Evolutionary conservation across 2,888 invertebrate species (phyloP).

Genomic region (Spilarctia lutea): DNA sequence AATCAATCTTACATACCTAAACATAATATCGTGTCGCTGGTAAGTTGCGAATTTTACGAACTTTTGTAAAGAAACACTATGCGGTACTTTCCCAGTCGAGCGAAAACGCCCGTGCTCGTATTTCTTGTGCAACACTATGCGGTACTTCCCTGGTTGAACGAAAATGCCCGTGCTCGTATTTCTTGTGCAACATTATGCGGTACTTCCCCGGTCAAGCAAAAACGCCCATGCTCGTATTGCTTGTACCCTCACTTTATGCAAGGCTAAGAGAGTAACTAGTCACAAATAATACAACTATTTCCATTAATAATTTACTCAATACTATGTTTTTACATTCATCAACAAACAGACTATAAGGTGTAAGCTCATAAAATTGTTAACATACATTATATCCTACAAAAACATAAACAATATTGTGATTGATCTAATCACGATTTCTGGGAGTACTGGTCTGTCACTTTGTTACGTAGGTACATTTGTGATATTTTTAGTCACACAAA

Average conservation of each 20-base stretch:
- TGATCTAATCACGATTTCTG: not conserved
- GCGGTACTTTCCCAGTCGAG: not conserved
- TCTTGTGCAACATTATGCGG: not conserved
- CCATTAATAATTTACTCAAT: not conserved
- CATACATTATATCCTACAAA: not conserved
- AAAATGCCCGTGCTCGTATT: not conserved
- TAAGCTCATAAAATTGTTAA: not conserved
- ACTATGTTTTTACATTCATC: not conserved
- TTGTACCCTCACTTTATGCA: not conserved
- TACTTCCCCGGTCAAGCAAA: not conserved
- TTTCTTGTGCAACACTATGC: not conserved
- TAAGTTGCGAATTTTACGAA: not conserved
- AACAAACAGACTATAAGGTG: not conserved
- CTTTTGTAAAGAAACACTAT: not conserved
- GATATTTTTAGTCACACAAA: not conserved
- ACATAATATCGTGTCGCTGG: not conserved
- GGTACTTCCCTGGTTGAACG: not conserved
- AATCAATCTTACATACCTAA: no score
- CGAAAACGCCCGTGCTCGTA: not conserved
- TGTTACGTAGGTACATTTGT: no score
- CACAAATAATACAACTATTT: not conserved
- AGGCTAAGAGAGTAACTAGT: not conserved
- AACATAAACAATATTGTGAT: conserved; percentile 5
- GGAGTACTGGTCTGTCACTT: not conserved
- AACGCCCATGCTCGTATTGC: not conserved